Conservation (phyloP, 2,888 invertebrate genomes). For the Alsophila aescularia region DNA sequence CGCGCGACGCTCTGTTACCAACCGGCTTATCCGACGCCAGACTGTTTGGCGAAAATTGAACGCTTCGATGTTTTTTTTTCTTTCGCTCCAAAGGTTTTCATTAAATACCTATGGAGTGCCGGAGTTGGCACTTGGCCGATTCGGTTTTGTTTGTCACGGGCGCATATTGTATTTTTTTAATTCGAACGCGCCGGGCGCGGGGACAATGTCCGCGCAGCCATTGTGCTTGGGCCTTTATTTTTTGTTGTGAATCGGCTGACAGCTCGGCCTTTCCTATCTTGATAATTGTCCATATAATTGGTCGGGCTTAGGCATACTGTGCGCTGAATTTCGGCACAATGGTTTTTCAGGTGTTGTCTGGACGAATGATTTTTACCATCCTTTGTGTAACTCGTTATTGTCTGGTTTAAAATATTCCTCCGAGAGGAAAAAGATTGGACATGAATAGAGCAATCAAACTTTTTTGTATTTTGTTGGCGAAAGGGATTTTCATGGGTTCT, state of each 20-base stretch:
- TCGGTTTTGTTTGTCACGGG: conserved; percentile 58
- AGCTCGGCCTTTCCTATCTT: conserved; percentile 60
- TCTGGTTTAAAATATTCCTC: conserved; percentile 1
- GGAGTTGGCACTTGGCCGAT: conserved; percentile 48
- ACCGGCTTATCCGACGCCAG: conserved; percentile 64
- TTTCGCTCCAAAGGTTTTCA: conserved; percentile 51
- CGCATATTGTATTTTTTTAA: conserved; percentile 65
- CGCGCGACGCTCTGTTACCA: conserved; percentile 71
- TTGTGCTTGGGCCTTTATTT: conserved; percentile 60
- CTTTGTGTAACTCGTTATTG: conserved; percentile 16
- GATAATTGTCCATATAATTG: conserved; percentile 81
- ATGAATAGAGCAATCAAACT: neutral
- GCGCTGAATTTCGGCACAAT: conserved; percentile 46
- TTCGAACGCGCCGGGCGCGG: conserved; percentile 46
- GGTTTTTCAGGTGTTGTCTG: conserved; percentile 40
- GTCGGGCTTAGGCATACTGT: conserved; percentile 72
- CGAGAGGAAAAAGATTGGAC: neutral
- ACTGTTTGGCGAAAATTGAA: conserved; percentile 76
- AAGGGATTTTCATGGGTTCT: too few species aligned
- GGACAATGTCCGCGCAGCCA: conserved; percentile 47
- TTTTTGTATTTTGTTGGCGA: too few species aligned
- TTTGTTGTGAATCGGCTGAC: conserved; percentile 66
- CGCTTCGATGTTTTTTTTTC: conserved; percentile 54
- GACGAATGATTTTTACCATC: conserved; percentile 26
- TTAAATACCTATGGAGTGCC: conserved; percentile 57